Base-by-base conservation (phyloP, 2,797 vertebrate species). In the Cryptoprocta ferox region DNA sequence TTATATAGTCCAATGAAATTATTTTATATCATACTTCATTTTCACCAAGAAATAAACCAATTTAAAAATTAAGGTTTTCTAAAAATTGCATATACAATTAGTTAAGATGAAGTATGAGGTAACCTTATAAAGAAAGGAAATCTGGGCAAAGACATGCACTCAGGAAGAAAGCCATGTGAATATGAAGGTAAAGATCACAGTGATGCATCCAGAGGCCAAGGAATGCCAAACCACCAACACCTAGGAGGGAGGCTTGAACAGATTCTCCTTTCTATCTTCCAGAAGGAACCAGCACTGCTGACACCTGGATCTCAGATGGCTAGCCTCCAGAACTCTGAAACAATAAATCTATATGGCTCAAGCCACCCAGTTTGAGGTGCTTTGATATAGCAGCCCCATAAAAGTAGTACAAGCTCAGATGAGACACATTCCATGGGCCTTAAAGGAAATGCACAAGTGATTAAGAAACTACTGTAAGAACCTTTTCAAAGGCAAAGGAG, bases 1-100 rank as follows among this genome's bases (percentile, higher is more conserved):
- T 71, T 35, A 73, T n/a, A 83, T 13, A 94, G 45, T 32, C 45
- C 28, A 48, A 48, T 90, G 16, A 97, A 87, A 75, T 35, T 3
- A 4, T 70, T 87, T 94, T 88, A 85, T 76, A 56, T 73, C 50
- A 71, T 8, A 82, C 24, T 79, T 68, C 30, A 82, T 76, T 92
- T 93, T 87, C 6, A 66, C 45, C n/a, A 93, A 94, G 48, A 95
- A 93, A 78, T 35, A 65, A n/a, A 14, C 3, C 15, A 92, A 89
- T 61, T 96, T 63, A 28, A 96, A 95, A 96, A 95, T 30, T 30
- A 35, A 63, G 65, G 19, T 10, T 56, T 66, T 68, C 39, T 3
- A 37, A 71, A 82, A 89, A 65, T 30, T 70, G 16, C n/a, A 83
- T 35, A 79, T 89, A 5, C 73, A 65, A 80, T 39, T 78, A 84